These are phyloP conservation scores for Odontesthes bonariensis DNA, from an alignment of 2,113 vertebrate genomes.

Conservation along the genomic window DNA sequence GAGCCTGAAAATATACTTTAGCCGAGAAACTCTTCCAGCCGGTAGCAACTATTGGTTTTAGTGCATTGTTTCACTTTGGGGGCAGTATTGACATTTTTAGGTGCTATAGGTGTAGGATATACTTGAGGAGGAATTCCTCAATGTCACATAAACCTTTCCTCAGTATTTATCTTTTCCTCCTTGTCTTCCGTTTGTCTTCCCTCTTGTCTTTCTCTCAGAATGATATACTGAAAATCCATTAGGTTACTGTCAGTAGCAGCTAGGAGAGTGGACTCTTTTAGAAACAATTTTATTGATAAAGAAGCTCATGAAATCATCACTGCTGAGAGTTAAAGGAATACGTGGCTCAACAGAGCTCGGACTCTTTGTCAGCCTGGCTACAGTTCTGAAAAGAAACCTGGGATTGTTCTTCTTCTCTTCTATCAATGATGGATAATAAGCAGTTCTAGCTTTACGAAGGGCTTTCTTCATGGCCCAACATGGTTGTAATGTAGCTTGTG, in stretches of 20 bases:
- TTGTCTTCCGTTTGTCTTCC: neutral
- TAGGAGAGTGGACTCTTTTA: neutral
- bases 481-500: no score
- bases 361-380: no score
- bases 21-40: neutral
- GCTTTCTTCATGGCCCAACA: no score
- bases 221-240: neutral
- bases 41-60: neutral
- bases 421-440: no score
- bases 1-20: slow-evolving; percentile 8
- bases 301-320: no score
- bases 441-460: no score
- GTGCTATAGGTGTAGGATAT: neutral
- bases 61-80: slow-evolving; percentile 11
- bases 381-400: no score
- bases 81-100: neutral
- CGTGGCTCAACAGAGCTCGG: no score
- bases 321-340: no score
- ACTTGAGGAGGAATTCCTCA: neutral
- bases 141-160: neutral
- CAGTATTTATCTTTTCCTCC: neutral
- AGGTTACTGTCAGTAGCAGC: neutral
- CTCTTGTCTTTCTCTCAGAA: neutral
- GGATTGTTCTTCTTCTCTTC: no score
- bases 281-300: no score